Base-by-base conservation (phyloP, 2,888 invertebrate species). In the Endomychus coccineus region DNA sequence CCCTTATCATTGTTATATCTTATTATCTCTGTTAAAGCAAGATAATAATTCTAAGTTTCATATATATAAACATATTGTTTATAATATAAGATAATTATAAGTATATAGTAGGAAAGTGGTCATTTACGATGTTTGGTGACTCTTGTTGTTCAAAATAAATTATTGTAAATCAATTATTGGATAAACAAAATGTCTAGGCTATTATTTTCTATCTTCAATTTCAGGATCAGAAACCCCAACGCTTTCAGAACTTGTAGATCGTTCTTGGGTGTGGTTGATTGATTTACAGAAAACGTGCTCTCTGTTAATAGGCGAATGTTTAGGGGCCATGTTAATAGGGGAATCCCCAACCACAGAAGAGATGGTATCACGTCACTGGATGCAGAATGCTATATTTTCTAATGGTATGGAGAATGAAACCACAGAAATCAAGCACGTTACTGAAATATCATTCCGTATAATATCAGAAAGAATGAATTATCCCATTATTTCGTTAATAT, bases 251-350 rank as follows among this genome's bases (percentile, higher is more conserved):
- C 47, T 67, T 13, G 64, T 67, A 2, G 67, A 65, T 35, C 66
- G 64, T 43, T 67, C 62, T 19, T 73, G 71, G 71, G 59, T 67
- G 32, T 78, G 77, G 76, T 63, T 77, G 40, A 58, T 77, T 16
- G 77, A 78, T 54, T 57, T 76, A 50, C 75, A 77, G 55, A 62
- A 74, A 44, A 70, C 73, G 0, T 74, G 73, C 51, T 70, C 74
- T n/a, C 61, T 77, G 32, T 59, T 78, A 41, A 69, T 78, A 31
- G 78, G 78, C 3, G 59, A 73, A 36, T 71, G 73, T 54, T 63
- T 78, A 14, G 74, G 75, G 2, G 71, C 70, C 17, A 70, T 73
- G 67, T 55, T 77, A 30, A 59, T 71, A 7, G 75, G 75, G 1
- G 60, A 67, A 9, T 61, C 67, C 1, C 51, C 66, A 4, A 59